These are phyloP conservation scores for Plectropomus leopardus DNA, from an alignment of 2,113 vertebrate genomes.

Conservation along the genomic window DNA sequence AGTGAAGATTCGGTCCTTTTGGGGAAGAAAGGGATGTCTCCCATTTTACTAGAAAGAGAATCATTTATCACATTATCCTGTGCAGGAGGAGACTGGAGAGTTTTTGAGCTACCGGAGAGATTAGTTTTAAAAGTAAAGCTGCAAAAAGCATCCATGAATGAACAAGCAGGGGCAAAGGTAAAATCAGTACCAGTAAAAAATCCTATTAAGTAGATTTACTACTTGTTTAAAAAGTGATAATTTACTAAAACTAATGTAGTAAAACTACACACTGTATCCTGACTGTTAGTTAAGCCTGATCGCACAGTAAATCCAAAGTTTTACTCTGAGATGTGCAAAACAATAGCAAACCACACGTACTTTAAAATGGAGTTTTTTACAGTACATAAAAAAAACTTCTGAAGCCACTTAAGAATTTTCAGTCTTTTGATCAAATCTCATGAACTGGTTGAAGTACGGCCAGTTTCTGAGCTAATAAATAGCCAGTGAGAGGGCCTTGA, in stretches of 20 bases:
- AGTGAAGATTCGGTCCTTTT: slow-evolving; percentile 17
- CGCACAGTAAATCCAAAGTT: not conserved
- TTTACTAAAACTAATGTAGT: not conserved
- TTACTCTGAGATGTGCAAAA: too few relatives aligned
- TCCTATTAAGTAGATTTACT: not conserved
- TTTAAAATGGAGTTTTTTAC: not conserved
- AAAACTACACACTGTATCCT: too few relatives aligned
- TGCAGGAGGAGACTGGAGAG: not conserved
- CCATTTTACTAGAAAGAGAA: slow-evolving; percentile 55
- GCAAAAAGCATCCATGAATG: not conserved
- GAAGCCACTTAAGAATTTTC: not conserved
- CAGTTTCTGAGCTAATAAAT: not conserved
- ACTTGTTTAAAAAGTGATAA: not conserved
- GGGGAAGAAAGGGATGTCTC: slow-evolving; percentile 18
- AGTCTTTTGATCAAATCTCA: not conserved
- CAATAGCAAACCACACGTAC: too few relatives aligned
- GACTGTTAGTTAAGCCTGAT: not conserved
- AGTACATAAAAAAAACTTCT: not conserved
- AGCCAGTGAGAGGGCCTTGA: too few relatives aligned
- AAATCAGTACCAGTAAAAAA: not conserved
- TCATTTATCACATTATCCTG: slow-evolving; percentile 52
- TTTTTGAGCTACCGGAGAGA: not conserved
- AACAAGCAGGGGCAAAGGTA: not conserved
- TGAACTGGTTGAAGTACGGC: too few relatives aligned
- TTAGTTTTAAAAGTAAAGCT: slow-evolving; percentile 8